Evolutionary conservation across 2,797 vertebrate species (phyloP).

Genomic region (Luscinia megarhynchos): DNA sequence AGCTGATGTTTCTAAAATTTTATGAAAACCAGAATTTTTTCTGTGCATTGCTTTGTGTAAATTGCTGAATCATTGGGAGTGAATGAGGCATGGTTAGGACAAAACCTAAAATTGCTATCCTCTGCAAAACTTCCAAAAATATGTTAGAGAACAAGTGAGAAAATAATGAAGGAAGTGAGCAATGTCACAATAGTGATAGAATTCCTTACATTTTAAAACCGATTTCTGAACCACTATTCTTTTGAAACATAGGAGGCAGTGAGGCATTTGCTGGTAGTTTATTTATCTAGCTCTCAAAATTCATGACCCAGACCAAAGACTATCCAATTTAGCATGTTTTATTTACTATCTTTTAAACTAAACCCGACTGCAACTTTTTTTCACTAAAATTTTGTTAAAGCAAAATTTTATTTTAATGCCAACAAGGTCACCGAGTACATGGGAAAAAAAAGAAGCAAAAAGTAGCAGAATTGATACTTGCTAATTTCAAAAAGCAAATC

Average conservation of each 20-base stretch:
- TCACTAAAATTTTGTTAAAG: not conserved
- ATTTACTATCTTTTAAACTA: not conserved
- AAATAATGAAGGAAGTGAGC: not conserved
- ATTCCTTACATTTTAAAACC: not conserved
- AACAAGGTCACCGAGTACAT: not conserved
- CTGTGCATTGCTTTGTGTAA: not conserved
- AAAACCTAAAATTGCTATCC: slow-evolving; percentile 11
- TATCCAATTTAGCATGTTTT: not conserved
- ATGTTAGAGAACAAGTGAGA: not conserved
- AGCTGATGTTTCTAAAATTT: not conserved
- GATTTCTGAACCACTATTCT: not conserved
- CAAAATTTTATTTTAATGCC: not conserved
- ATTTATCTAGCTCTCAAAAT: not conserved
- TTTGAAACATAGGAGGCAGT: not conserved
- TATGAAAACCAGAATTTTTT: not conserved
- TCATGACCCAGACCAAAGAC: not conserved
- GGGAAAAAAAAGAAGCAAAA: not conserved
- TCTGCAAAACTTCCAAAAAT: not conserved
- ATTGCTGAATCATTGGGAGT: not conserved
- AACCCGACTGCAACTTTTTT: not conserved
- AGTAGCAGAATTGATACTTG: not conserved
- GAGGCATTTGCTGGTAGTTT: not conserved
- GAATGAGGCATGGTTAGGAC: not conserved
- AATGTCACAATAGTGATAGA: not conserved
- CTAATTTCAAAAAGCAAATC: not conserved